A percentile compares a stretch with the other conserved stretches of the same genome.
These are phyloP conservation scores for Rhamnusium bicolor DNA, from an alignment of 2,888 invertebrate genomes.

Conservation along the genomic window DNA sequence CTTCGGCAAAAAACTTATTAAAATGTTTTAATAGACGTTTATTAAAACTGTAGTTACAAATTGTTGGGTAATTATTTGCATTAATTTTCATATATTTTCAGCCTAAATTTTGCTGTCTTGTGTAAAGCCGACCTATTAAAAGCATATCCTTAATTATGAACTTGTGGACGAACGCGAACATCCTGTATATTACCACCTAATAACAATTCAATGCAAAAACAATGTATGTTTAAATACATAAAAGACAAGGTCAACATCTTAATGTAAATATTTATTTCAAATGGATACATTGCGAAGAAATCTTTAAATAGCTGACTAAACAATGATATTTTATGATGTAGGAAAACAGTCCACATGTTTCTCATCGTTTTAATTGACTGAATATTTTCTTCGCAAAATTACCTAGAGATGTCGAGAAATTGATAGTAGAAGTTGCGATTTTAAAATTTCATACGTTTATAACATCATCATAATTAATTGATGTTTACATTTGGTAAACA, in stretches of 20 bases:
- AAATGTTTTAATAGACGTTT: too few relatives aligned
- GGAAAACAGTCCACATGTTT: slow-evolving; percentile 14
- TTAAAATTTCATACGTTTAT: neutral
- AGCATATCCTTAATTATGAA: too few relatives aligned
- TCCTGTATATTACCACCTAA: neutral
- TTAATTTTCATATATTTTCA: too few relatives aligned
- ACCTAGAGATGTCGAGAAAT: neutral
- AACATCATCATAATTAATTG: neutral
- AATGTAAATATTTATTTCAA: slow-evolving; percentile 27
- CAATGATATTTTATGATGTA: slow-evolving; percentile 21
- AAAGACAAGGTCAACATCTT: slow-evolving; percentile 5
- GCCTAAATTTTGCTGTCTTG: too few relatives aligned
- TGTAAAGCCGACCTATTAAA: too few relatives aligned
- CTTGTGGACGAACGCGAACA: too few relatives aligned
- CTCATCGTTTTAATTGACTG: neutral
- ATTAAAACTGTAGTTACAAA: too few relatives aligned
- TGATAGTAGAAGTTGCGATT: neutral
- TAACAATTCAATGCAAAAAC: slow-evolving; percentile 11
- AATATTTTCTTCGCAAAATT: neutral
- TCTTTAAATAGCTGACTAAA: slow-evolving; percentile 20
- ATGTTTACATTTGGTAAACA: too few relatives aligned
- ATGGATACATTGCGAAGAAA: slow-evolving; percentile 16
- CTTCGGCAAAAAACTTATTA: too few relatives aligned
- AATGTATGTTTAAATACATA: slow-evolving; percentile 14
- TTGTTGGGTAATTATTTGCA: too few relatives aligned